phyloP scores from a whole-genome alignment of 2,888 invertebrate species.

The Morpho achilles region DNA sequence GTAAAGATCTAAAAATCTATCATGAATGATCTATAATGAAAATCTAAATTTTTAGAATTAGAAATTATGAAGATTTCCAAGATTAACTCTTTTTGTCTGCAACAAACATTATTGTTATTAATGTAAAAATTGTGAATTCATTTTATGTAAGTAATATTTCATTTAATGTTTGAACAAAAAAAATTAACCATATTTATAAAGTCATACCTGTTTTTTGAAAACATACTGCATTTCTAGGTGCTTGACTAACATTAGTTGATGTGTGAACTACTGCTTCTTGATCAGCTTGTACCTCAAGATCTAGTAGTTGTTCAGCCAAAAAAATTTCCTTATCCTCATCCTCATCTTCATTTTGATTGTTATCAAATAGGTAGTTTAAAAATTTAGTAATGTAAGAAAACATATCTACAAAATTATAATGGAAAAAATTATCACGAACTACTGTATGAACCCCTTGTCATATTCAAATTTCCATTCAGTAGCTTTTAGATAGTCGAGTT shows the following conservation, averaged over 20 bases:
- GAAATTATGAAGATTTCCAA: no score
- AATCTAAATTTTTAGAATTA: no score
- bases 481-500: slow-evolving; percentile 86
- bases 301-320: slow-evolving; percentile 57
- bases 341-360: slow-evolving; percentile 34
- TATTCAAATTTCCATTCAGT: slow-evolving; percentile 90
- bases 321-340: slow-evolving; percentile 52
- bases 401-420: slow-evolving; percentile 46
- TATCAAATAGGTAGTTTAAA: slow-evolving; percentile 52
- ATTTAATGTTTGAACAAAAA: background rate
- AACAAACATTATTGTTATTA: background rate
- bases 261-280: slow-evolving; percentile 26
- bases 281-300: slow-evolving; percentile 51
- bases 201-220: slow-evolving; percentile 59
- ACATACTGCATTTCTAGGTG: slow-evolving; percentile 45
- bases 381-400: slow-evolving; percentile 60
- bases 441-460: slow-evolving; percentile 83
- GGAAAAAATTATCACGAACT: slow-evolving; percentile 22
- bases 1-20: no score
- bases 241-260: slow-evolving; percentile 25
- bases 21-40: no score
- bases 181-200: background rate
- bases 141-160: no score
- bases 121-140: background rate
- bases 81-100: no score